These are phyloP conservation scores for Physella acuta DNA, from an alignment of 1,140 invertebrate genomes.

Conservation along the genomic window DNA sequence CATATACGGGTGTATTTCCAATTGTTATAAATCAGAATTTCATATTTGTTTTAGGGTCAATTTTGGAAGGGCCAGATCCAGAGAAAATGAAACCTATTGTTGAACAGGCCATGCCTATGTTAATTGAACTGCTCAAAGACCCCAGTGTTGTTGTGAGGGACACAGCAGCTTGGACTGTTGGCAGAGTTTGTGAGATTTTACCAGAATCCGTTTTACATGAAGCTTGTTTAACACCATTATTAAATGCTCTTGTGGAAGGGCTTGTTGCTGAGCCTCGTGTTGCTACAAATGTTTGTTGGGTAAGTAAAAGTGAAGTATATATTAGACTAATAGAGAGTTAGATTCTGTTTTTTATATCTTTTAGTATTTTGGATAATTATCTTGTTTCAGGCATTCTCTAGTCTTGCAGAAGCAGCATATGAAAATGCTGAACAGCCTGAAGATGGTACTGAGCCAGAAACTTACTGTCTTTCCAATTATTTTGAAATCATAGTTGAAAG, in stretches of 20 bases:
- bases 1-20: too few relatives aligned
- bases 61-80: constrained; percentile 89
- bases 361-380: constrained; percentile 83
- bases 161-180: constrained; percentile 97
- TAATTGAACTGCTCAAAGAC: constrained; percentile 91
- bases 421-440: constrained; percentile 73
- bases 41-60: too few relatives aligned
- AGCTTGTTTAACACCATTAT: constrained; percentile 71
- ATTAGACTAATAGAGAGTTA: too few relatives aligned
- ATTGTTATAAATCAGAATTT: too few relatives aligned
- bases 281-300: constrained; percentile 98
- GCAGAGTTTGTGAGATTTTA: constrained; percentile 94
- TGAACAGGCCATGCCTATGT: constrained; percentile 91
- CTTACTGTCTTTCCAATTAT: constrained; percentile 89
- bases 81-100: constrained; percentile 87
- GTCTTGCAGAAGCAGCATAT: constrained; percentile 95
- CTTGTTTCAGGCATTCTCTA: constrained; percentile 77
- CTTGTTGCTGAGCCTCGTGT: constrained; percentile 88
- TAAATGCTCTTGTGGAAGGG: constrained; percentile 87
- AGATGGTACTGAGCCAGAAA: constrained; percentile 76
- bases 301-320: constrained; percentile 44
- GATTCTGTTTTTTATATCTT: background rate
- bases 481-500: constrained; percentile 92
- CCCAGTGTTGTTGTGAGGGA: constrained; percentile 87
- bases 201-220: constrained; percentile 94